Conservation (phyloP, 2,888 invertebrate genomes). For the Cacoxenus indagator region DNA sequence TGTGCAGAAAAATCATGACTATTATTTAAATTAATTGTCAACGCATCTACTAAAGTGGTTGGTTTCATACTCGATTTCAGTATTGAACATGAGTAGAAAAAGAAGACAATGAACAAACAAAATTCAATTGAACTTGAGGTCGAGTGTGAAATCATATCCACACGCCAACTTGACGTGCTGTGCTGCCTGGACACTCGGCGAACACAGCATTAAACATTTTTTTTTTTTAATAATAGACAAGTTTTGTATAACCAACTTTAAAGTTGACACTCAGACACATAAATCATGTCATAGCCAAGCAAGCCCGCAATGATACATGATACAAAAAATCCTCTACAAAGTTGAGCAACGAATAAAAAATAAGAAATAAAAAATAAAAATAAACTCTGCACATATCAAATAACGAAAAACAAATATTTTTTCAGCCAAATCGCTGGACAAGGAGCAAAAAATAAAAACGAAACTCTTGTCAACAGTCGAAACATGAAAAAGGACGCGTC, state of each 20-base stretch:
- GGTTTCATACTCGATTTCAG: too few relatives aligned
- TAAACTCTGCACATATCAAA: neutral
- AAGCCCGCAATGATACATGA: neutral
- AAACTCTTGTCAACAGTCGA: conserved; percentile 13
- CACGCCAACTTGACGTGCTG: too few relatives aligned
- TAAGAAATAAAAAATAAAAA: conserved; percentile 10
- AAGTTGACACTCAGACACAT: neutral
- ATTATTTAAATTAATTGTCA: too few relatives aligned
- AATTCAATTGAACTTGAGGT: too few relatives aligned
- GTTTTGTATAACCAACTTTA: neutral
- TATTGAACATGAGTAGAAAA: too few relatives aligned
- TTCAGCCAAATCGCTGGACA: neutral
- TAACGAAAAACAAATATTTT: conserved; percentile 14
- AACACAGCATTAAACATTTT: too few relatives aligned
- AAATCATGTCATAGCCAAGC: conserved; percentile 2
- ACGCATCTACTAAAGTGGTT: too few relatives aligned
- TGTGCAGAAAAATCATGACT: too few relatives aligned
- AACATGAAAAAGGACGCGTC: neutral
- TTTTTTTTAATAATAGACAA: too few relatives aligned
- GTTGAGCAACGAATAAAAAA: neutral
- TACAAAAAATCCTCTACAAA: neutral
- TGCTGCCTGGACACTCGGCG: too few relatives aligned
- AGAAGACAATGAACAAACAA: too few relatives aligned
- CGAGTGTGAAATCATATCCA: too few relatives aligned
- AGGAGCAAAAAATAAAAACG: neutral